A percentile compares a stretch with the other conserved stretches of the same genome.
These are phyloP conservation scores for Folsomia manolachei DNA, from an alignment of 2,888 invertebrate genomes.

Conservation along the genomic window DNA sequence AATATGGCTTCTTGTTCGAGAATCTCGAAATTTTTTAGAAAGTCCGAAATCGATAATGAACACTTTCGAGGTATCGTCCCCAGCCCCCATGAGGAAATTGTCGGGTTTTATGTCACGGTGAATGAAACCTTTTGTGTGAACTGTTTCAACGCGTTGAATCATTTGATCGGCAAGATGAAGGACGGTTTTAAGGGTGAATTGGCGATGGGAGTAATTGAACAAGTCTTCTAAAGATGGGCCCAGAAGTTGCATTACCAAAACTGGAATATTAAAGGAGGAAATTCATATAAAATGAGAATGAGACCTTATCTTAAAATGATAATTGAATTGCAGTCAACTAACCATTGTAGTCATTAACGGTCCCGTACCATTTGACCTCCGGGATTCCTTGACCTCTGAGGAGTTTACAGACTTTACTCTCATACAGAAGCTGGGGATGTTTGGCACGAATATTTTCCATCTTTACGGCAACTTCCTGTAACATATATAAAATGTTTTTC, in stretches of 20 bases:
- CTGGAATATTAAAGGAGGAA: slow-evolving; percentile 67
- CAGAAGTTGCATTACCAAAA: slow-evolving; percentile 97
- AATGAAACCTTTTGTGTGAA: slow-evolving; percentile 98
- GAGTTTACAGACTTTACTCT: slow-evolving; percentile 97
- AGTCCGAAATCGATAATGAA: slow-evolving; percentile 99
- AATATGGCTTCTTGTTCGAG: slow-evolving; percentile 84
- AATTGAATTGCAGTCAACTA: not conserved
- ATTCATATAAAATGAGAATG: slow-evolving; percentile 73
- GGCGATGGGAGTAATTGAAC: slow-evolving; percentile 97
- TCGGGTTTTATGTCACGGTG: slow-evolving; percentile 97
- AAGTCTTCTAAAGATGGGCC: slow-evolving; percentile 97
- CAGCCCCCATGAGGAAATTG: slow-evolving; percentile 98
- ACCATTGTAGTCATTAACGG: slow-evolving; percentile 12
- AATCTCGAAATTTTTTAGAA: slow-evolving; percentile 97
- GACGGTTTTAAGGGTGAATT: slow-evolving; percentile 99
- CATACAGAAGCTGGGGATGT: slow-evolving; percentile 97
- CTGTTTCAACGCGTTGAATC: slow-evolving; percentile 92
- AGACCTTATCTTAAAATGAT: slow-evolving; percentile 37
- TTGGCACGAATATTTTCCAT: slow-evolving; percentile 93
- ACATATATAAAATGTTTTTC: not conserved
- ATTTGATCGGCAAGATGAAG: slow-evolving; percentile 96
- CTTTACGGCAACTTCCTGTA: slow-evolving; percentile 95
- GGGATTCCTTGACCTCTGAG: slow-evolving; percentile 77
- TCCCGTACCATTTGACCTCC: slow-evolving; percentile 22
- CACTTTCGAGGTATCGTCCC: slow-evolving; percentile 92